Base-by-base conservation (phyloP, 2,888 invertebrate species). In the Orthosia incerta region DNA sequence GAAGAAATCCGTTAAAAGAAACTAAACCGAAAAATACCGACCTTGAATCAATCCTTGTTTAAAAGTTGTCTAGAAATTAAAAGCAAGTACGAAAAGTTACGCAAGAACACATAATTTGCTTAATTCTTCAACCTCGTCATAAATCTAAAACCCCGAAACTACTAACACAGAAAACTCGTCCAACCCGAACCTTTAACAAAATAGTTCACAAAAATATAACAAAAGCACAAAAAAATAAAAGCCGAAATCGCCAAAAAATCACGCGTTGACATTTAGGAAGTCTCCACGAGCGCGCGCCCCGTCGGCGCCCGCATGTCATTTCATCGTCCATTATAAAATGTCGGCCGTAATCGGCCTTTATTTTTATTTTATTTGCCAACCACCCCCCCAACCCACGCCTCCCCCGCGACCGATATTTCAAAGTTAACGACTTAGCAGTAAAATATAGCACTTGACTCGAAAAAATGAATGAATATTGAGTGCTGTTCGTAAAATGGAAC, bases 261-360 rank as follows among this genome's bases (percentile, higher is more conserved):
- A 74, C 74, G 69, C 83, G 78, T 74, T 87, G 87, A 86, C 86
- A 86, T 86, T 86, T 86, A 67, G 87, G 86, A 87, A 86, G 86
- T 84, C 87, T 88, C 85, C 67, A 85, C 73, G 57, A 69, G 77
- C 84, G 82, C 85, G 85, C 94, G 94, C 87, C 93, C 82, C 78
- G 84, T 79, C 88, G 95, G 94, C 95, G 95, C 95, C 96, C 96
- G 95, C 95, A 95, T 96, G 95, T 95, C 95, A 95, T 95, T 95
- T 93, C 91, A 88, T 80, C 92, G 93, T 92, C 95, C 95, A 96
- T 96, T 96, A 96, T 95, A 96, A 96, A 95, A 95, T 95, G 96
- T 95, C 95, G 95, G 93, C 92, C 86, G 94, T 95, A 95, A 95
- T 95, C 95, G 95, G 92, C 93, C 94, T 95, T 95, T 95, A 95